Base-by-base conservation (phyloP, 2,797 vertebrate species). In the Poecile montanus region DNA sequence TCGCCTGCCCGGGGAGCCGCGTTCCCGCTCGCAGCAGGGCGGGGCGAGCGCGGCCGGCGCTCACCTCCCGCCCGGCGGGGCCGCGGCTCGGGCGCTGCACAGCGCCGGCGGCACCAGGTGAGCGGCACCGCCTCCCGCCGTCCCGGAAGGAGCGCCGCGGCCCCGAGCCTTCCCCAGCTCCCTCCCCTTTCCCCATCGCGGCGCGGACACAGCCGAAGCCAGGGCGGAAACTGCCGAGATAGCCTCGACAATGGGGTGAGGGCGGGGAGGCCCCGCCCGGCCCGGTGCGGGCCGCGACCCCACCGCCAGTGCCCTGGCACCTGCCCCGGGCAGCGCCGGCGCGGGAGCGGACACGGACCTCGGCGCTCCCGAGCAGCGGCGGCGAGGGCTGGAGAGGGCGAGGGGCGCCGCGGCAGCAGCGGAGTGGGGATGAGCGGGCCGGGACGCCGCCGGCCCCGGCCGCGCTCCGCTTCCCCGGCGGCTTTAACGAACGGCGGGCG, bases 161-260 rank as follows among this genome's bases (percentile, higher is more conserved):
- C 72, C 77, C 87, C 65, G 34, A 60, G 70, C 53, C 48, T 58
- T 21, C 57, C 84, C 54, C 11, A 65, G 62, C 48, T 75, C 88
- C 75, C 66, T 79, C 82, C 89, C 85, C 82, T 67, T 80, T 84
- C 85, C 68, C 85, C 85, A 79, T 79, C 58, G 76, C 72, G 58
- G 85, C 53, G 67, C 85, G 85, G 85, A 66, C 88, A 29, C 62
- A 71, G 91, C 80, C 76, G 91, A 82, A 71, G 88, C 72, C 62
- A 36, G 53, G 65, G 84, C 95, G 96, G 96, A 93, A 96, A 87
- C 93, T 77, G 86, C 83, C 93, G 93, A 95, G 92, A 74, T 94
- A 82, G 89, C 82, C 79, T 74, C 86, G 72, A 93, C 93, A 91
- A 91, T 83, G 92, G 92, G 85, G 70, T 34, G 56, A 63, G 56